These are phyloP conservation scores for Leucophenga montana DNA, from an alignment of 2,888 invertebrate genomes.

Conservation along the genomic window DNA sequence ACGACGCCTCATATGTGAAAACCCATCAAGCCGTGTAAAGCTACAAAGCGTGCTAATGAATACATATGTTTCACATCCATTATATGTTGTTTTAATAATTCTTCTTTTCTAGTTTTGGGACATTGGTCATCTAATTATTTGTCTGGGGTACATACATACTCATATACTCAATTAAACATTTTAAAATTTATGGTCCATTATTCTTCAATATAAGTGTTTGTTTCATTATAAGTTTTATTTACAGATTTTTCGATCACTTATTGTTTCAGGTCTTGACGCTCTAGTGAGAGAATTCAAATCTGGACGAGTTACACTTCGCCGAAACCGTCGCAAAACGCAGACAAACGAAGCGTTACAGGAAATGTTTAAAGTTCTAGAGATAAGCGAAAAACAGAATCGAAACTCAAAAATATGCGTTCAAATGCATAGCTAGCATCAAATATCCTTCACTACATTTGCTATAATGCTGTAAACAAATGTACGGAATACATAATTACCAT, in stretches of 20 bases:
- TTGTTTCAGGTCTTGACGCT: constrained; percentile 72
- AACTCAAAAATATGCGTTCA: constrained; percentile 71
- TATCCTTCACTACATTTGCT: constrained; percentile 11
- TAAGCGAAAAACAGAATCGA: constrained; percentile 72
- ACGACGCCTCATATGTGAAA: no score
- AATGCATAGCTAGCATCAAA: constrained; percentile 51
- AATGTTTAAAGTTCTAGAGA: constrained; percentile 73
- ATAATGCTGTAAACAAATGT: not conserved
- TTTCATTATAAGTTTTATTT: not conserved
- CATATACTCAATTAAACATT: no score
- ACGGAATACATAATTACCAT: no score
- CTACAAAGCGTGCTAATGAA: no score
- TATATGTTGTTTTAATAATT: no score
- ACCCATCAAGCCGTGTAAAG: no score
- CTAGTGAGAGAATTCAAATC: constrained; percentile 72
- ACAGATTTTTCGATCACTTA: not conserved
- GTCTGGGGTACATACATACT: no score
- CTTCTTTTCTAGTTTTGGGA: no score
- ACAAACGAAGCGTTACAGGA: constrained; percentile 71
- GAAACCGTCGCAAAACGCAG: constrained; percentile 69
- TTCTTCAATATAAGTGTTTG: not conserved
- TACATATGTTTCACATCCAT: no score
- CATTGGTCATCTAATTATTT: no score
- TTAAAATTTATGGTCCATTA: not conserved
- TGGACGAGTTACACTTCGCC: constrained; percentile 70